phyloP scores from a whole-genome alignment of 2,888 invertebrate genomes.

The Drosophila multiciliata region DNA sequence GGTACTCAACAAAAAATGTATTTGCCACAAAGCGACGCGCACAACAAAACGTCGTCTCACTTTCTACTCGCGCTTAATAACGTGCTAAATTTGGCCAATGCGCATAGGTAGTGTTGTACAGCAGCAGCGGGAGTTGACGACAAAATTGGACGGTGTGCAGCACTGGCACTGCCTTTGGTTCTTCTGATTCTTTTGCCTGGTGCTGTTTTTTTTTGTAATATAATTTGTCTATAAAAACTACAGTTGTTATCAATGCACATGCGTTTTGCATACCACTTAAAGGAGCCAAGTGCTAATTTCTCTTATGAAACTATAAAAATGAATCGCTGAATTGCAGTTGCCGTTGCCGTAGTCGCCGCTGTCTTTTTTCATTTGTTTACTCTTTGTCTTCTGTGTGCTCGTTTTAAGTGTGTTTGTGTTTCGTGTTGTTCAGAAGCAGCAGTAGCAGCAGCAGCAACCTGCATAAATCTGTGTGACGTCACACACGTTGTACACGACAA shows the following conservation, averaged over 20 bases:
- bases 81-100: conserved; percentile 34
- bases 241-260: conserved; percentile 45
- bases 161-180: conserved; percentile 42
- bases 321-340: conserved; percentile 28
- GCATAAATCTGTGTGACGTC: conserved; percentile 65
- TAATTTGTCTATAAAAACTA: conserved; percentile 58
- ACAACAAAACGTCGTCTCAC: conserved; percentile 66
- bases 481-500: conserved; percentile 35
- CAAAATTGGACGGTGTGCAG: conserved; percentile 12
- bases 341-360: conserved; percentile 37
- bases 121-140: background rate
- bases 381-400: conserved; percentile 68
- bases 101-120: conserved; percentile 24
- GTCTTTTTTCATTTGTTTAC: conserved; percentile 69
- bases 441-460: conserved; percentile 41
- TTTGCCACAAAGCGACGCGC: conserved; percentile 51
- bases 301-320: conserved; percentile 56
- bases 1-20: conserved; percentile 48
- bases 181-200: conserved; percentile 58
- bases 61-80: conserved; percentile 56
- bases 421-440: conserved; percentile 37
- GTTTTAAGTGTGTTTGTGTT: conserved; percentile 57
- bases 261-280: conserved; percentile 13
- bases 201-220: conserved; percentile 70
- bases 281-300: conserved; percentile 42